Evolutionary conservation across 2,797 vertebrate genomes (phyloP).

Genomic region (Macropodus opercularis): DNA sequence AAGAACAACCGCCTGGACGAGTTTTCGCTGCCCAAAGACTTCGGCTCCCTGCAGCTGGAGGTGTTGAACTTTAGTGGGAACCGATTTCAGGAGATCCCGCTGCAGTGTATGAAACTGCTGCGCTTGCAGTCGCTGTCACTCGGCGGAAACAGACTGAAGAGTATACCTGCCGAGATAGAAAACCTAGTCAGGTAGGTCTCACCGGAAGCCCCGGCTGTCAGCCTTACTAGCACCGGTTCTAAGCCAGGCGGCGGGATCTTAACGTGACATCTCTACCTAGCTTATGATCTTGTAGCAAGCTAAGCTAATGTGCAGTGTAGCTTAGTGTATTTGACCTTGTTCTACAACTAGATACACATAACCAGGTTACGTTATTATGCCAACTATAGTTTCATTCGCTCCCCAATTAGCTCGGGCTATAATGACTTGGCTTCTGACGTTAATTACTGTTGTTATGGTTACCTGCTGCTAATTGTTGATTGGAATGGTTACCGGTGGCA

Average conservation of each 20-base stretch:
- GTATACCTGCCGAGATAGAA: constrained; percentile 92
- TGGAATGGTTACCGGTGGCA: too few species aligned
- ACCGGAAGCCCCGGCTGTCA: not conserved
- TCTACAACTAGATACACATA: not conserved
- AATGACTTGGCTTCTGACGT: too few species aligned
- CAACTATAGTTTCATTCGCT: too few species aligned
- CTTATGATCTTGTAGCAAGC: not conserved
- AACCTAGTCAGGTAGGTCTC: constrained; percentile 85
- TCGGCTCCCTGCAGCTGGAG: constrained; percentile 87
- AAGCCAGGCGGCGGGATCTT: too few species aligned
- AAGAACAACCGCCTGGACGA: constrained; percentile 95
- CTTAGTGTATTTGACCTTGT: not conserved
- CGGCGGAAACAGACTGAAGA: constrained; percentile 92
- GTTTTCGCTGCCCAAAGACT: constrained; percentile 90
- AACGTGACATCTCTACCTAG: too few species aligned
- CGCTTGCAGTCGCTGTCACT: constrained; percentile 92
- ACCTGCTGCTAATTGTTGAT: too few species aligned
- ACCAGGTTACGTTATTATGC: too few species aligned
- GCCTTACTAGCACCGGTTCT: not conserved
- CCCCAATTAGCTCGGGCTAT: too few species aligned
- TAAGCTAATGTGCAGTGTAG: not conserved
- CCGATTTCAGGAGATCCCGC: constrained; percentile 90
- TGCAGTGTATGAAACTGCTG: constrained; percentile 84
- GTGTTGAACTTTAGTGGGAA: constrained; percentile 95
- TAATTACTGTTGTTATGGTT: too few species aligned